Evolutionary conservation across 2,888 invertebrate species (phyloP).

Genomic region (Drosophila monieri): DNA sequence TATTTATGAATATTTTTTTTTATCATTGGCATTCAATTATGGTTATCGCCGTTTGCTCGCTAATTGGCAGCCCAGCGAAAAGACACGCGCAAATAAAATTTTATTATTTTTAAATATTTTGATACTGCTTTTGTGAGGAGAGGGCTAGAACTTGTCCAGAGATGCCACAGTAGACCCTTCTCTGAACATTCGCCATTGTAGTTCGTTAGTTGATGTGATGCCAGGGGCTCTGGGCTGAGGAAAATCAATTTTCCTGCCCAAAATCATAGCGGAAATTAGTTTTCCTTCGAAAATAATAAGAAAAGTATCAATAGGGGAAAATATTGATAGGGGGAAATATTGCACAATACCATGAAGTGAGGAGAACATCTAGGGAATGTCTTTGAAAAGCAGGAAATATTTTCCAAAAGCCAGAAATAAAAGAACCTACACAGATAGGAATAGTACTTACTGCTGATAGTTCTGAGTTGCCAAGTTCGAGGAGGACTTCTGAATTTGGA

Average conservation of each 20-base stretch:
- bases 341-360: not conserved
- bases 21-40: conserved; percentile 70
- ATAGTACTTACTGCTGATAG: conserved; percentile 7
- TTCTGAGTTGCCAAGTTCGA: conserved; percentile 15
- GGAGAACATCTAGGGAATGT: not conserved
- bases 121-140: not conserved
- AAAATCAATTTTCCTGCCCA: conserved; percentile 14
- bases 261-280: conserved; percentile 71
- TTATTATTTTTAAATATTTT: conserved; percentile 40
- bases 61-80: conserved; percentile 51
- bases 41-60: conserved; percentile 58
- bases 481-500: not conserved
- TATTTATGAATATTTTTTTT: conserved; percentile 43
- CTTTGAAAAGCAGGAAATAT: not conserved
- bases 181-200: not conserved
- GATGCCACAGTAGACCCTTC: not conserved
- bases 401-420: conserved; percentile 5
- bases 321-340: too few relatives aligned
- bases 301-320: not conserved
- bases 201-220: conserved; percentile 21
- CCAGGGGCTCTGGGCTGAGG: conserved; percentile 6
- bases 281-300: conserved; percentile 56
- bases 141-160: not conserved
- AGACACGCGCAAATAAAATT: conserved; percentile 58
- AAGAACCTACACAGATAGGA: conserved; percentile 6